Evolutionary conservation across 2,113 vertebrate species (phyloP).

Genomic region (Pituophis catenifer): DNA sequence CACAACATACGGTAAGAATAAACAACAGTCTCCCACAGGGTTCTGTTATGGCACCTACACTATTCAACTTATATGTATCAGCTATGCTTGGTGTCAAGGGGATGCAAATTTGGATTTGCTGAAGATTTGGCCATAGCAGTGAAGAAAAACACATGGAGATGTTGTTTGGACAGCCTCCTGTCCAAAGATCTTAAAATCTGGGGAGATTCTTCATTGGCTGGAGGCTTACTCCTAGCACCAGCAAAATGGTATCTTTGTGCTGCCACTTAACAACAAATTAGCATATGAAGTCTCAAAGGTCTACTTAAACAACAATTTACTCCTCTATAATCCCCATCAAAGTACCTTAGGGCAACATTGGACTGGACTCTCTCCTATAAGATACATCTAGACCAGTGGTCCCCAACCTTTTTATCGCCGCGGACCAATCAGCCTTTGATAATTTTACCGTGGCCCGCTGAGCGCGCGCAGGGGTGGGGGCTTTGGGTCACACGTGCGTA

Average conservation of each 20-base stretch:
- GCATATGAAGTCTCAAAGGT: neutral
- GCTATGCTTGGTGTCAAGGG: neutral
- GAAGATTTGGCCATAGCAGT: neutral
- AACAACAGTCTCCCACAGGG: neutral
- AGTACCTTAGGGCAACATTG: neutral
- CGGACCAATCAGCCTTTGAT: no score
- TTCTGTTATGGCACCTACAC: neutral
- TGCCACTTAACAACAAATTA: neutral
- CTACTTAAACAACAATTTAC: neutral
- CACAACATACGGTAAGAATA: neutral
- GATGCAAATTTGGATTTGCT: neutral
- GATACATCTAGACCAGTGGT: no score
- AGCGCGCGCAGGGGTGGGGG: no score
- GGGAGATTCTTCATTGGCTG: neutral
- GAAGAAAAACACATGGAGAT: neutral
- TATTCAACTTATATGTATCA: neutral
- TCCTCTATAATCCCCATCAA: neutral
- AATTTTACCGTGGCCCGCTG: no score
- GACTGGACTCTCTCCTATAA: neutral
- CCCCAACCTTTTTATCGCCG: no score
- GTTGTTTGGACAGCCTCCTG: neutral
- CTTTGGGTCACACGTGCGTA: no score
- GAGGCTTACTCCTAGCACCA: neutral
- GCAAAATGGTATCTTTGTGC: neutral
- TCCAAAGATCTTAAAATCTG: neutral